These are phyloP conservation scores for Upupa epops DNA, from an alignment of 2,113 vertebrate genomes.

Conservation along the genomic window DNA sequence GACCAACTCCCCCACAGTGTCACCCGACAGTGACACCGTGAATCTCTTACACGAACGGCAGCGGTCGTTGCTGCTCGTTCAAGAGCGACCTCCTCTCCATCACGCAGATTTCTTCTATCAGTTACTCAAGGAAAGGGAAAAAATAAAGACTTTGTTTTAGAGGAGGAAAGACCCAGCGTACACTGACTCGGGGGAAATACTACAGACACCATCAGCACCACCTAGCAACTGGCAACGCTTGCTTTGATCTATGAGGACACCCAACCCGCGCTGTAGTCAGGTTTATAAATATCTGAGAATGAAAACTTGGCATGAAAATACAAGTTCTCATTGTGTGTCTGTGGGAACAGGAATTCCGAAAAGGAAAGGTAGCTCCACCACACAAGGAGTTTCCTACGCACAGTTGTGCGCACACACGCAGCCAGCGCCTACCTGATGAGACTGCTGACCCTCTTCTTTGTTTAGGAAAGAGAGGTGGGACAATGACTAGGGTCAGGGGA, in stretches of 20 bases:
- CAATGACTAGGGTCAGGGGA: neutral
- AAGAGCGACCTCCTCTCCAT: neutral
- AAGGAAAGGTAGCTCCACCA: neutral
- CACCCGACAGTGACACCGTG: conserved; percentile 16
- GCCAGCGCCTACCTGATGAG: neutral
- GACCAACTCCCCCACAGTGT: conserved; percentile 36
- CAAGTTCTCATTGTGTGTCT: neutral
- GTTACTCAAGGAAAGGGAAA: conserved; percentile 35
- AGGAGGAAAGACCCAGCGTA: conserved; percentile 42
- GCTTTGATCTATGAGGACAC: conserved; percentile 25
- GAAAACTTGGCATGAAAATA: neutral
- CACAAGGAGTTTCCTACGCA: neutral
- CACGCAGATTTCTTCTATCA: conserved; percentile 60
- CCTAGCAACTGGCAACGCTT: neutral
- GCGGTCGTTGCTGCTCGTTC: too few species aligned
- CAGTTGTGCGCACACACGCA: conserved; percentile 3
- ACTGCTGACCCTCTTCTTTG: neutral
- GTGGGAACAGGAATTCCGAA: conserved; percentile 9
- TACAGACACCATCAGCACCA: conserved; percentile 18
- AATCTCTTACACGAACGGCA: neutral
- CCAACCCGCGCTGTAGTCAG: neutral
- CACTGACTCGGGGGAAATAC: conserved; percentile 9
- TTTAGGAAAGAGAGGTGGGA: neutral
- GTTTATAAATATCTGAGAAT: conserved; percentile 3
- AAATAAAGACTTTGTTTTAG: neutral